Percentiles rank a stretch among this genome's conserved stretches.
Conservation (phyloP, 53 echinoderm and acorn worm genomes). For the Paracentrotus lividus region DNA sequence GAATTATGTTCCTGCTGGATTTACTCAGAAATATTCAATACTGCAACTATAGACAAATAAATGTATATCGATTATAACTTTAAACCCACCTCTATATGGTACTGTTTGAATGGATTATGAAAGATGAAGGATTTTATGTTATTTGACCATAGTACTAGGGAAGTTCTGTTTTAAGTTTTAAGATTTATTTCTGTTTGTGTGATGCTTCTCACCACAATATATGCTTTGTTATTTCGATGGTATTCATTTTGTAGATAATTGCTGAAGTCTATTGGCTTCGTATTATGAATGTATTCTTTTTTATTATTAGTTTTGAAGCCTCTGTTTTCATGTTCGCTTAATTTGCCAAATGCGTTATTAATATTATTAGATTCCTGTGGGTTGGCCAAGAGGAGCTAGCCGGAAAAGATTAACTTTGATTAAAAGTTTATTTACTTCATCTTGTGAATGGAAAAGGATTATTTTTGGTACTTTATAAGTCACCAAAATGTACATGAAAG, state of each 20-base stretch:
- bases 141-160: conserved; percentile 23
- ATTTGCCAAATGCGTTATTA: conserved; percentile 56
- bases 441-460: conserved; percentile 48
- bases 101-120: too few relatives aligned
- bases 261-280: conserved; percentile 5
- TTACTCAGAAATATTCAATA: background rate
- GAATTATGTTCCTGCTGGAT: background rate
- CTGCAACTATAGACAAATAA: too few relatives aligned
- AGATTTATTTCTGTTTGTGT: background rate
- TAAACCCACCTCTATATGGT: conserved; percentile 10
- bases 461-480: conserved; percentile 50
- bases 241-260: conserved; percentile 66
- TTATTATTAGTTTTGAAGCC: conserved; percentile 5
- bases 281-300: conserved; percentile 32
- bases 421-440: background rate
- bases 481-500: conserved; percentile 65
- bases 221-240: conserved; percentile 50
- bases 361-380: conserved; percentile 23
- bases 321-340: conserved; percentile 38
- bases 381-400: background rate
- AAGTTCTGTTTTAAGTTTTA: background rate
- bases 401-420: background rate
- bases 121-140: background rate
- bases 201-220: conserved; percentile 43
- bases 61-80: background rate